A percentile compares a stretch with the other conserved stretches of the same genome.
Evolutionary conservation across 2,113 vertebrate genomes (phyloP).

Genomic region (Ancistrus triradiatus): DNA sequence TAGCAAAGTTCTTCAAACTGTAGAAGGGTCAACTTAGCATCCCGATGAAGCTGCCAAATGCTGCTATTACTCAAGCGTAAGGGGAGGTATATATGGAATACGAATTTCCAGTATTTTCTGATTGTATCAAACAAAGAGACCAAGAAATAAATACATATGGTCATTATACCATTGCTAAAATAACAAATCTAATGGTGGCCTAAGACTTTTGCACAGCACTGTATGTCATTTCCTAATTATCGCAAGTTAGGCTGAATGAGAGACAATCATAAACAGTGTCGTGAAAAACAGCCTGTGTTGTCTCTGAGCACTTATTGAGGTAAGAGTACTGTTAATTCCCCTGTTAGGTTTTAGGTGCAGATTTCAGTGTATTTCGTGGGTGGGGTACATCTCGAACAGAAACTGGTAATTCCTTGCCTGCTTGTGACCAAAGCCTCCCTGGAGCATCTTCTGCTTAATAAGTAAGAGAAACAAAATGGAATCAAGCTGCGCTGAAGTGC

Average conservation of each 20-base stretch:
- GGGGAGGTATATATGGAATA: too few species aligned
- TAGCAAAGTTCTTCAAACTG: too few species aligned
- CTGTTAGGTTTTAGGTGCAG: slow-evolving; percentile 4
- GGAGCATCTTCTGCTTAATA: slow-evolving; percentile 34
- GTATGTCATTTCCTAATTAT: not conserved
- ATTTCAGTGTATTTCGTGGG: slow-evolving; percentile 19
- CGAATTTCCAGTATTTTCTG: too few species aligned
- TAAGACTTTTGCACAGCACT: too few species aligned
- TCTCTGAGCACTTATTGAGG: slow-evolving; percentile 6
- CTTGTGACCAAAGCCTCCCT: slow-evolving; percentile 34
- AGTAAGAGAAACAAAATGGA: slow-evolving; percentile 42
- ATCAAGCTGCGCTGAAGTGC: slow-evolving; percentile 42
- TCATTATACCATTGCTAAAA: too few species aligned
- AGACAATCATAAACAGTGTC: not conserved
- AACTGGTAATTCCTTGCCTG: slow-evolving; percentile 19
- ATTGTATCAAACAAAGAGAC: too few species aligned
- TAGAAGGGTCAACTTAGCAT: too few species aligned
- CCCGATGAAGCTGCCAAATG: too few species aligned
- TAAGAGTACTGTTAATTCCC: slow-evolving; percentile 3
- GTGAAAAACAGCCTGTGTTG: not conserved
- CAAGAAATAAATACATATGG: too few species aligned
- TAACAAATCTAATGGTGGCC: too few species aligned
- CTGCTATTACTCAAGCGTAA: too few species aligned
- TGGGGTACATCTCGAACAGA: slow-evolving; percentile 9
- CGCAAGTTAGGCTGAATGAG: not conserved